A percentile compares a stretch with the other conserved stretches of the same genome.
Conservation (phyloP, 1,140 invertebrate genomes). For the Bathynomus jamesi region DNA sequence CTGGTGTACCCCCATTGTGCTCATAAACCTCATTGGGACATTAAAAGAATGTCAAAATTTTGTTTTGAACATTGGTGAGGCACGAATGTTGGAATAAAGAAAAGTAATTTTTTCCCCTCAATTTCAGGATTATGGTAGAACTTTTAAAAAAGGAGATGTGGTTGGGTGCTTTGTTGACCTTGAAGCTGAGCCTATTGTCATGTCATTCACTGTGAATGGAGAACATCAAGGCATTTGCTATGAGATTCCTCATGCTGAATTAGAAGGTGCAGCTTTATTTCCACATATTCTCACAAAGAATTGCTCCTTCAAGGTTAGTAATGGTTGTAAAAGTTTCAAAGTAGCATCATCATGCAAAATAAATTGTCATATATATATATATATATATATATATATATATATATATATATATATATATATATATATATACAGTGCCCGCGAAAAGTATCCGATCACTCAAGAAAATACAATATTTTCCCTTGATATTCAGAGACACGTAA, state of each 20-base stretch:
- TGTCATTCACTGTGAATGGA: slow-evolving; percentile 19
- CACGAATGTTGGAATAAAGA: no score
- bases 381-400: slow-evolving; percentile 4
- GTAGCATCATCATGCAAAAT: not conserved
- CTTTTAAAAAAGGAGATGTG: slow-evolving; percentile 33
- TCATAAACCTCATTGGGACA: no score
- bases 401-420: slow-evolving; percentile 4
- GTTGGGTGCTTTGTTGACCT: slow-evolving; percentile 20
- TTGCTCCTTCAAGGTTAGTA: slow-evolving; percentile 12
- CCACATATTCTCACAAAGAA: slow-evolving; percentile 18
- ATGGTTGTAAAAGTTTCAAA: not conserved
- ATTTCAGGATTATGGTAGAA: slow-evolving; percentile 34
- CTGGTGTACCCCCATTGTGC: no score
- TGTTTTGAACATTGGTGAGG: no score
- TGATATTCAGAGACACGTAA: no score
- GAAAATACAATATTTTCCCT: no score
- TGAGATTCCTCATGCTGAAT: slow-evolving; percentile 1
- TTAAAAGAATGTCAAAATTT: no score
- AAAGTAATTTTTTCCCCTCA: no score
- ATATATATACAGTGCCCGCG: slow-evolving; percentile 8
- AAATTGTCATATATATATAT: not conserved
- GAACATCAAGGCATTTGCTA: slow-evolving; percentile 17
- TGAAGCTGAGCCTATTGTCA: slow-evolving; percentile 13
- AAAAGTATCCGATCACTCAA: no score
- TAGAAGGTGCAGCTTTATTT: slow-evolving; percentile 8